Percentiles rank a stretch among this genome's conserved stretches.
Conservation (phyloP, 2,888 invertebrate genomes). For the Callinectes sapidus region DNA sequence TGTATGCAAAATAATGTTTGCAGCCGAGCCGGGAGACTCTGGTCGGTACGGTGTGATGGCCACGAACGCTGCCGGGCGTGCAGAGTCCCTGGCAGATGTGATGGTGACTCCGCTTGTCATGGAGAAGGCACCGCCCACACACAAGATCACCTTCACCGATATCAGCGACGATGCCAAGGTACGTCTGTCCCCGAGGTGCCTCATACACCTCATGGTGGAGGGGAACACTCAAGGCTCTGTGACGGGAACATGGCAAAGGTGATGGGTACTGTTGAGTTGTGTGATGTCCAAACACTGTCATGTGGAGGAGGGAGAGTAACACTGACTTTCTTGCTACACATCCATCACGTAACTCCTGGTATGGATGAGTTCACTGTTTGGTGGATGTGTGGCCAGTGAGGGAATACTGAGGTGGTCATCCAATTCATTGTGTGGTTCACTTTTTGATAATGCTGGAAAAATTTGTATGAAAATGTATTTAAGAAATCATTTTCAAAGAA, state of each 20-base stretch:
- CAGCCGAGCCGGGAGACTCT: slow-evolving; percentile 76
- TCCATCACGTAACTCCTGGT: not conserved
- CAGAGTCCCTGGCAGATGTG: slow-evolving; percentile 76
- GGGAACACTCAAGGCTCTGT: not conserved
- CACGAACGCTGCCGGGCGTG: slow-evolving; percentile 76
- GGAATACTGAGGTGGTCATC: not conserved
- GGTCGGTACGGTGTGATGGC: slow-evolving; percentile 76
- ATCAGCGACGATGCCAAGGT: slow-evolving; percentile 65
- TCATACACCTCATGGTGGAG: not conserved
- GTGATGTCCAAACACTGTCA: not conserved
- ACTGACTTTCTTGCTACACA: not conserved
- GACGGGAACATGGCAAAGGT: slow-evolving; percentile 40
- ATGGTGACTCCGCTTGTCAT: slow-evolving; percentile 71
- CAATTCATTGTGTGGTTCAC: not conserved
- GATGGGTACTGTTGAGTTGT: not conserved
- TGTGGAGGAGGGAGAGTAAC: not conserved
- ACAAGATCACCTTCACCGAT: slow-evolving; percentile 69
- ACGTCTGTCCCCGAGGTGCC: slow-evolving; percentile 62
- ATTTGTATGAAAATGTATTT: not conserved
- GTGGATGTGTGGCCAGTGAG: not conserved
- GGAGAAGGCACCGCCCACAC: slow-evolving; percentile 51
- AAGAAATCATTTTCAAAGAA: not conserved
- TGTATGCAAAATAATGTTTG: not conserved
- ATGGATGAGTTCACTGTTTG: not conserved
- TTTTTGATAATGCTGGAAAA: not conserved